Evolutionary conservation across 2,797 vertebrate species (phyloP).

Genomic region (Graptemys geographica): DNA sequence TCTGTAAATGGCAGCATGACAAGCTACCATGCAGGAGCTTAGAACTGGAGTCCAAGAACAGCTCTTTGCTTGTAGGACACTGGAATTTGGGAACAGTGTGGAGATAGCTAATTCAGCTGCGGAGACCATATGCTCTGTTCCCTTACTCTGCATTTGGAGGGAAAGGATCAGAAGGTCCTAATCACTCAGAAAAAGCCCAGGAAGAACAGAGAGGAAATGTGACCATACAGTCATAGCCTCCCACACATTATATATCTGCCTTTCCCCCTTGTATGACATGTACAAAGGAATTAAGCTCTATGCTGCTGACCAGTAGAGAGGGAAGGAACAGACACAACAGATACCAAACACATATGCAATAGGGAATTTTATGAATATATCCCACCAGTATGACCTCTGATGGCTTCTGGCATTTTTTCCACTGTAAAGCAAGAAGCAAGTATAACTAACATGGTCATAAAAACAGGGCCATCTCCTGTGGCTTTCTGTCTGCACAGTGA

Average conservation of each 20-base stretch:
- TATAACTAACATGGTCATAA: not conserved
- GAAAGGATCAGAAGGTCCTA: not conserved
- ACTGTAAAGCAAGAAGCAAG: not conserved
- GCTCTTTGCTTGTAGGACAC: not conserved
- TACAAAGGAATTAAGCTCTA: not conserved
- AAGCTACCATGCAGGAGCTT: fast-evolving
- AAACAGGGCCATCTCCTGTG: not conserved
- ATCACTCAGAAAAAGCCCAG: not conserved
- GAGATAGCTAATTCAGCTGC: not conserved
- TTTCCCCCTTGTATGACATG: not conserved
- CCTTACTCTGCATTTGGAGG: fast-evolving
- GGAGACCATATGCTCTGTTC: not conserved
- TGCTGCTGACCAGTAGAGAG: not conserved
- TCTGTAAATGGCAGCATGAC: not conserved
- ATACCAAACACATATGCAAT: not conserved
- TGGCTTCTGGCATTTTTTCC: not conserved
- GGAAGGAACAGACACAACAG: not conserved
- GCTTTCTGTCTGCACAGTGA: not conserved
- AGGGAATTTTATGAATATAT: not conserved
- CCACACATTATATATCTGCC: not conserved
- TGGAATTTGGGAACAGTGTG: not conserved
- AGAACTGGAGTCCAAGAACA: not conserved
- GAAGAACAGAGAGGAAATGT: not conserved
- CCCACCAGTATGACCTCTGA: not conserved
- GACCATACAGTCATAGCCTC: not conserved